Evolutionary conservation across 1,140 invertebrate genomes (phyloP).

Genomic region (Papilio aristodemus): DNA sequence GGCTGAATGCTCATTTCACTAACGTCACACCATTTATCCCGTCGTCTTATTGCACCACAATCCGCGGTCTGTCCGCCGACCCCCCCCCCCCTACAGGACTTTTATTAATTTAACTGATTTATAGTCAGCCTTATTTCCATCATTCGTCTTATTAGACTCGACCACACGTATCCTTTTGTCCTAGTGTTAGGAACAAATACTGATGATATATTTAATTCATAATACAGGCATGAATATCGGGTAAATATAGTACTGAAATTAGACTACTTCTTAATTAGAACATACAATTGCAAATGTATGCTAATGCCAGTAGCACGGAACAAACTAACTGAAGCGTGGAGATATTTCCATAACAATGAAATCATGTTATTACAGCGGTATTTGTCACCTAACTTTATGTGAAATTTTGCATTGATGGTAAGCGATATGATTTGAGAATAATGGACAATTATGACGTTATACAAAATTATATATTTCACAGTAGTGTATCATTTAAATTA

Average conservation of each 20-base stretch:
- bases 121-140: conserved; percentile 12
- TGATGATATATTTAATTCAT: too few species aligned
- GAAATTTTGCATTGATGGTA: conserved; percentile 12
- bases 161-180: background rate
- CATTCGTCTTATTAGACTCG: conserved; percentile 7
- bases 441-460: background rate
- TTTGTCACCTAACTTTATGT: conserved; percentile 24
- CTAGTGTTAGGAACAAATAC: background rate
- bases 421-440: background rate
- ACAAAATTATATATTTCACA: background rate
- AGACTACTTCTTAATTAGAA: conserved; percentile 20
- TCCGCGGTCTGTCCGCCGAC: conserved; percentile 15
- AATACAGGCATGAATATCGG: background rate
- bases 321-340: conserved; percentile 33
- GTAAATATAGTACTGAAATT: background rate
- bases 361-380: conserved; percentile 34
- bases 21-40: conserved; percentile 22
- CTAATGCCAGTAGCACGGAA: conserved; percentile 6
- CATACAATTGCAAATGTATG: conserved; percentile 30
- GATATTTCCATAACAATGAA: conserved; percentile 45
- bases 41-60: conserved; percentile 31
- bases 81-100: background rate
- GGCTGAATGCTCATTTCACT: conserved; percentile 27
- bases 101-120: conserved; percentile 31
- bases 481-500: background rate